Conservation (phyloP, 2,113 vertebrate species). For the Pluvianellus socialis region DNA sequence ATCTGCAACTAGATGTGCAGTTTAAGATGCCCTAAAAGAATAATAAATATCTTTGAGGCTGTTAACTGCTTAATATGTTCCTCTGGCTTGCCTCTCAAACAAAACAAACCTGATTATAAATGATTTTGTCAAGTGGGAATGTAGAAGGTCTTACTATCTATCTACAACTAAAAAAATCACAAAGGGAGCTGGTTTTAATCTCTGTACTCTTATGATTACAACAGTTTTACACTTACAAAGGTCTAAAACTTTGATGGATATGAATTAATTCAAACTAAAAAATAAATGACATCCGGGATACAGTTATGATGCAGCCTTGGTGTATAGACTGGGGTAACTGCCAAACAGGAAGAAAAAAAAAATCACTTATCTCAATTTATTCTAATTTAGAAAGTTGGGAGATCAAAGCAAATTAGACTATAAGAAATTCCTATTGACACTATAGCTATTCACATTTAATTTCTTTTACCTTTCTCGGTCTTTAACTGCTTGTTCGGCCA, state of each 20-base stretch:
- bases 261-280: neutral
- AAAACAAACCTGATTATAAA: neutral
- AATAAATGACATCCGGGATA: neutral
- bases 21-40: neutral
- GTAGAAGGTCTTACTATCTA: neutral
- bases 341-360: neutral
- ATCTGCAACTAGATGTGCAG: neutral
- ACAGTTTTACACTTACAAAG: neutral
- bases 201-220: neutral
- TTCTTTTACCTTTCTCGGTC: slow-evolving; percentile 85
- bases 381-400: neutral
- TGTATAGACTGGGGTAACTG: neutral
- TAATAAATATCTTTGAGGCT: neutral
- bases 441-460: neutral
- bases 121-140: neutral
- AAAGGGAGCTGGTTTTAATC: neutral
- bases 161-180: neutral
- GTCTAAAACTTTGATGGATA: neutral
- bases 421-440: neutral
- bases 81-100: neutral
- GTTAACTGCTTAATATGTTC: neutral
- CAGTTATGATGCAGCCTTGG: neutral
- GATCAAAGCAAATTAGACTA: neutral
- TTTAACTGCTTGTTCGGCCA: slow-evolving; percentile 85
- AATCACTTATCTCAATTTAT: neutral